Evolutionary conservation across 2,113 vertebrate genomes (phyloP).

Genomic region (Erythrolamprus reginae): DNA sequence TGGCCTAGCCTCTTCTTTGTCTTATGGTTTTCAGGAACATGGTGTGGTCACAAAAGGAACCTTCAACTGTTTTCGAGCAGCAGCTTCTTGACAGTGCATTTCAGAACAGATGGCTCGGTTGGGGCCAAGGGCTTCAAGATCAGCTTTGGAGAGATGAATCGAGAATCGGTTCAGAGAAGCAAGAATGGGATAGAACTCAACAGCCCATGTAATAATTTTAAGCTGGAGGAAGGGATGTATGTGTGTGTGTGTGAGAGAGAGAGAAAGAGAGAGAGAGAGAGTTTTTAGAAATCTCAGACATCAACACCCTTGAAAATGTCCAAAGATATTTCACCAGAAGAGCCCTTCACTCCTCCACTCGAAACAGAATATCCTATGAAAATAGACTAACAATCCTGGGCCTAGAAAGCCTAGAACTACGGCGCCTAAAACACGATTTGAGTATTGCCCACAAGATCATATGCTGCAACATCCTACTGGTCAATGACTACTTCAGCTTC

Average conservation of each 20-base stretch:
- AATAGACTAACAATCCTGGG: too few relatives aligned
- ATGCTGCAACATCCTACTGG: too few relatives aligned
- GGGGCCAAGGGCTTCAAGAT: slow-evolving; percentile 28
- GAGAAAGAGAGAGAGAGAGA: background rate
- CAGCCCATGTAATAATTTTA: background rate
- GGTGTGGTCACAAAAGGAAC: background rate
- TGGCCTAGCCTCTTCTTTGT: background rate
- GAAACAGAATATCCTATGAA: too few relatives aligned
- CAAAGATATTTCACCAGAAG: too few relatives aligned
- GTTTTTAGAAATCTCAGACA: too few relatives aligned
- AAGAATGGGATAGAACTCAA: slow-evolving; percentile 9
- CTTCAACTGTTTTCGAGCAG: background rate
- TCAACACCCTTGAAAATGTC: too few relatives aligned
- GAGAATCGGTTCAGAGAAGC: background rate
- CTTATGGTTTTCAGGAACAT: slow-evolving; percentile 15
- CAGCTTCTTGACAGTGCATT: slow-evolving; percentile 18
- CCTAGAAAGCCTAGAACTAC: too few relatives aligned
- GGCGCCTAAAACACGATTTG: too few relatives aligned
- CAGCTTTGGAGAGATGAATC: background rate
- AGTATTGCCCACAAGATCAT: too few relatives aligned
- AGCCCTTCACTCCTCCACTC: too few relatives aligned
- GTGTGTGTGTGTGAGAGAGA: background rate
- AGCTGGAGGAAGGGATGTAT: background rate
- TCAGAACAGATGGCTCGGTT: slow-evolving; percentile 24
- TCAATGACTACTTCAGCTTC: too few relatives aligned